Base-by-base conservation (phyloP, 2,888 invertebrate species). In the Cataglyphis altisquamis region DNA sequence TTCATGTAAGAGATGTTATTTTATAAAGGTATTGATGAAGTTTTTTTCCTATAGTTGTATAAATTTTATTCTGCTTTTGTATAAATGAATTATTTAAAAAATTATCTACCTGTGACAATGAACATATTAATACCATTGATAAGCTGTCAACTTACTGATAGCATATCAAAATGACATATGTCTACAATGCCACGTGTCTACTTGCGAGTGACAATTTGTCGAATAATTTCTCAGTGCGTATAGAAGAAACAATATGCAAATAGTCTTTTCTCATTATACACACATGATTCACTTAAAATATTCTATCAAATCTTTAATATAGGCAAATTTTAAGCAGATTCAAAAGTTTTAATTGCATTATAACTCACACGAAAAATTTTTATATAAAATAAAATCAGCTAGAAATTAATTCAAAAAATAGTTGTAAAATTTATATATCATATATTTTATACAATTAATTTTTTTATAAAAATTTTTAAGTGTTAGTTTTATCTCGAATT, bases 391-490 rank as follows among this genome's bases (percentile, higher is more conserved):
- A 52, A 70, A 21, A 52, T 55, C 0, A 8, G 1, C n/a, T 45
- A 52, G 1, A 32, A 70, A 15, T 55, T 25, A 70, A 55, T 25
- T 70, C 21, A 3, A 25, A 55, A 70, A 52, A 36, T 1, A 32
- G 4, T 52, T 36, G 2, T 21, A 55, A 1, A 18, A 32, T 21
- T 6, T 21, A 15, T 57, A 0, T 15, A 1, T 36, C n/a, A 9
- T n/a, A 60, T 25, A 60, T 55, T 70, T 55, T 18, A 4, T 55
- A 70, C 55, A 52, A 21, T 21, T 36, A 70, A 21, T 55, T 36
- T 15, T 3, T 39, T 9, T 45, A 41, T 15, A 41, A 45, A 9
- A 48, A 45, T 29, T 15, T 21, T 36, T 52, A 8, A 29, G 25
- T 66, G 3, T 55, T 21, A 70, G 15, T 36, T 45, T 45, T 36